Evolutionary conservation across 2,888 invertebrate species (phyloP), one percentile per base, ranked within the genome.

Genomic region (Aquatica leii): DNA sequence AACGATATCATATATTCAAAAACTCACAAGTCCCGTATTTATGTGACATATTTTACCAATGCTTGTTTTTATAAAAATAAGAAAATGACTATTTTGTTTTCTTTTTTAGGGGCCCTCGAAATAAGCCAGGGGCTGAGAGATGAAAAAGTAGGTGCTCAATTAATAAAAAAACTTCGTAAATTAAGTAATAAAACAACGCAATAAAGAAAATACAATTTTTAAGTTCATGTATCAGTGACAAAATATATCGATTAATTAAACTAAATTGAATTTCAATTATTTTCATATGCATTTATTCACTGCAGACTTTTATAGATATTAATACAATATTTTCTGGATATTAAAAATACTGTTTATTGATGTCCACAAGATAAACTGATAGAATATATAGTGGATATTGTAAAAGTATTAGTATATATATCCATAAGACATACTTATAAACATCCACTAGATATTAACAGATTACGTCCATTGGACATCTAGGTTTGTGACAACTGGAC

Each of bases 361-460:
- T 41, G 8, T 41, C 41, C 41, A 41, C 14, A 41, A 14, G 15
- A 12, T 41, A 41, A 14, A 41, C 41, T 41, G 12, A 41, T 41
- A 41, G 15, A 8, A 41, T 41, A 41, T 41, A 12, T 8, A 14
- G 6, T 41, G 41, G 3, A 41, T 15, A 41, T 41, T 14, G 14
- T 8, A 14, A 41, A 41, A 41, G 12, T 41, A 41, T 41, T 14
- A 15, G n/a, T 41, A 41, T 41, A 14, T n/a, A 14, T 41, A 41
- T 41, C 41, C 41, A 41, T 4, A 41, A 41, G 41, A 41, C 14
- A 41, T 15, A 15, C 41, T 41, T 41, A 15, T 41, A 41, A 41
- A 41, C 41, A 41, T 41, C 41, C 41, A 41, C 14, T 41, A 15
- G 41, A 41, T 41, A 41, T 41, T 15, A 41, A 41, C 41, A 41